Percentiles rank a stretch among this genome's conserved stretches.
These are phyloP conservation scores for Portunus trituberculatus DNA, from an alignment of 1,140 invertebrate genomes.

Conservation along the genomic window DNA sequence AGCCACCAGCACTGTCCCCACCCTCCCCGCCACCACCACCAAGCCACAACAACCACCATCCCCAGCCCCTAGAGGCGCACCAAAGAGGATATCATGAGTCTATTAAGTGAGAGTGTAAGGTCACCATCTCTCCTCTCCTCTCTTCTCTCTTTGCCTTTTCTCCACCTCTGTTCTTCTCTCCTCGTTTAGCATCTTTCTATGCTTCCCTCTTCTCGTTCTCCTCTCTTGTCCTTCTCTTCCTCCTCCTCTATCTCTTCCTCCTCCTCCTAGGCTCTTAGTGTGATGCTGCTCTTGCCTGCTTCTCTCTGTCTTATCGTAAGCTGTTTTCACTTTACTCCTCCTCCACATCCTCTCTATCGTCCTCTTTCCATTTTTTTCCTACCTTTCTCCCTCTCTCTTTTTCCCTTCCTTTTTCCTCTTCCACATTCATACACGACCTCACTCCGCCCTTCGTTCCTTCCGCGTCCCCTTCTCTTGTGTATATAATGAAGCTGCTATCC, in stretches of 20 bases:
- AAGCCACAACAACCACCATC: no score
- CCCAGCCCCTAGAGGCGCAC: no score
- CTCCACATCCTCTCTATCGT: background rate
- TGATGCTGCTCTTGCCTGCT: background rate
- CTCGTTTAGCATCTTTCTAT: no score
- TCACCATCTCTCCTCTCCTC: no score
- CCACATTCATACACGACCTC: background rate
- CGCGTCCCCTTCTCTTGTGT: background rate
- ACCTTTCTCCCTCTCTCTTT: background rate
- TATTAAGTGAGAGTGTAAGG: no score
- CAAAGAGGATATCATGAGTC: no score
- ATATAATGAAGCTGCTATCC: background rate
- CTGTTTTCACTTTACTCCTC: background rate
- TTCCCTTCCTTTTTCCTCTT: background rate
- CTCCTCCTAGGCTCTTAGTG: background rate
- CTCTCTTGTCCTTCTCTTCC: no score
- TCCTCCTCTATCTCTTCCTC: background rate
- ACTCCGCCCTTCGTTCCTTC: background rate
- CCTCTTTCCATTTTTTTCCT: background rate
- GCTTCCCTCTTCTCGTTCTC: no score
- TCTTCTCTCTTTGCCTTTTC: no score
- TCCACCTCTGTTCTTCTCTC: no score
- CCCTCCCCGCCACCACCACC: no score
- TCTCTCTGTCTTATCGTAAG: background rate
- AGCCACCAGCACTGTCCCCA: no score